phyloP scores from a whole-genome alignment of 2,113 vertebrate genomes.

The Centropus unirufus region DNA sequence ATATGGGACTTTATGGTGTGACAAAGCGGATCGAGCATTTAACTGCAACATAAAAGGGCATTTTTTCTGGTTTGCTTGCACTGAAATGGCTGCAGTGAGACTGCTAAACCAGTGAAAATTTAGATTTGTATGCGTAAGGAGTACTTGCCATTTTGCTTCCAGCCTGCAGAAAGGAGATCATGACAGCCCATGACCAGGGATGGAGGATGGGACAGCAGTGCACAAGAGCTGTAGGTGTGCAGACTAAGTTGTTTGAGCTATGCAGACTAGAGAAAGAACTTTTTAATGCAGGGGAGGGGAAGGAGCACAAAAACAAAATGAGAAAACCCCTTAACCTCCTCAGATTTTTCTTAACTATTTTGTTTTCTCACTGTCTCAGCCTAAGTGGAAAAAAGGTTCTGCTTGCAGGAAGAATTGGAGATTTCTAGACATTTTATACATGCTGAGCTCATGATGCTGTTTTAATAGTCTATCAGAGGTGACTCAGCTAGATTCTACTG shows the following conservation, averaged over 20 bases:
- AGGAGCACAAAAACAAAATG: too few species aligned
- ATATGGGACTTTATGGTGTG: not conserved
- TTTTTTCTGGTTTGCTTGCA: not conserved
- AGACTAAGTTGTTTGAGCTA: too few species aligned
- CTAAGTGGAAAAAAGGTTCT: not conserved
- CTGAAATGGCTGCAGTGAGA: not conserved
- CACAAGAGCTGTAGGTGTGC: too few species aligned
- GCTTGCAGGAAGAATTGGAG: not conserved
- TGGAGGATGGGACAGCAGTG: too few species aligned
- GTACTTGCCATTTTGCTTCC: not conserved
- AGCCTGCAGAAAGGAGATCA: not conserved
- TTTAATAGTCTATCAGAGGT: constrained; percentile 1
- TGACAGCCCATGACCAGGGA: not conserved
- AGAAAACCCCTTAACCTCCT: not conserved
- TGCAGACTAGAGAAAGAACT: too few species aligned
- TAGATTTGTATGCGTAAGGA: not conserved
- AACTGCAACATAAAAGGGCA: not conserved
- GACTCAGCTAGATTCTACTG: constrained; percentile 26
- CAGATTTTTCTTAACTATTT: not conserved
- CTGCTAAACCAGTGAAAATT: not conserved
- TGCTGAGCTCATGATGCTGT: not conserved
- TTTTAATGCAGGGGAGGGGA: too few species aligned
- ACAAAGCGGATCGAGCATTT: not conserved
- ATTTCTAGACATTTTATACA: constrained; percentile 33
- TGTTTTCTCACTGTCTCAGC: not conserved